These are phyloP conservation scores for Ectropis crepuscularia DNA, from an alignment of 2,888 invertebrate genomes.

Conservation along the genomic window DNA sequence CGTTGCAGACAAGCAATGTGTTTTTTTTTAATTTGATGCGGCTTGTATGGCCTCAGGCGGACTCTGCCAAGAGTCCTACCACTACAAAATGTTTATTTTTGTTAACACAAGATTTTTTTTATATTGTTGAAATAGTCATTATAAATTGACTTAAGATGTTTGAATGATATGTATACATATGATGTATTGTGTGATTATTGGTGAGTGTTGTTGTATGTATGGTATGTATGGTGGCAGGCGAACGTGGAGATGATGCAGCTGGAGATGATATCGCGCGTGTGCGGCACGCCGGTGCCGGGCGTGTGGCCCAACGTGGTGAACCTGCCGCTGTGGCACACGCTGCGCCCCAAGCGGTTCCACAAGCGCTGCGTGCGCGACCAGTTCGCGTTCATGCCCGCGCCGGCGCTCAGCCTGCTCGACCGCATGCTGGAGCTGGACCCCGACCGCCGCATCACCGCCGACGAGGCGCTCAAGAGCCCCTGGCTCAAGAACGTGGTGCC, in stretches of 20 bases:
- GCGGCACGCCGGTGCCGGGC: conserved; percentile 98
- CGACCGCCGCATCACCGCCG: conserved; percentile 95
- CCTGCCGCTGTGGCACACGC: conserved; percentile 95
- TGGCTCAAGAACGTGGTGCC: conserved; percentile 97
- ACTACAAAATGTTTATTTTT: no score
- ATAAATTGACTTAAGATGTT: no score
- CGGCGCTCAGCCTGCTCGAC: conserved; percentile 96
- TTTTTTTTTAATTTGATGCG: no score
- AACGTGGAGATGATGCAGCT: conserved; percentile 96
- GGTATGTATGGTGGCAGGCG: conserved; percentile 88
- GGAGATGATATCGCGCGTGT: conserved; percentile 96
- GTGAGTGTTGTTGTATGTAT: background rate
- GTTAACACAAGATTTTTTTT: no score
- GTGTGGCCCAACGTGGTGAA: conserved; percentile 98
- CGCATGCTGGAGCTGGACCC: conserved; percentile 99
- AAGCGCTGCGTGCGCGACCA: conserved; percentile 95
- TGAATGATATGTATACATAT: no score
- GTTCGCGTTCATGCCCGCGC: conserved; percentile 95
- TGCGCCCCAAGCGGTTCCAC: conserved; percentile 96
- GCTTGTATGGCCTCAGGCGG: no score
- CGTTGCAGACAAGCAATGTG: no score
- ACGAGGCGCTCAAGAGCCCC: conserved; percentile 95
- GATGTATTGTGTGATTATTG: no score
- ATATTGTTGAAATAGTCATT: no score
- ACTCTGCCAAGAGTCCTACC: no score